Evolutionary conservation across 1,140 invertebrate species (phyloP), one percentile per base, ranked within the genome.

Genomic region (Temnothorax curvispinosus): DNA sequence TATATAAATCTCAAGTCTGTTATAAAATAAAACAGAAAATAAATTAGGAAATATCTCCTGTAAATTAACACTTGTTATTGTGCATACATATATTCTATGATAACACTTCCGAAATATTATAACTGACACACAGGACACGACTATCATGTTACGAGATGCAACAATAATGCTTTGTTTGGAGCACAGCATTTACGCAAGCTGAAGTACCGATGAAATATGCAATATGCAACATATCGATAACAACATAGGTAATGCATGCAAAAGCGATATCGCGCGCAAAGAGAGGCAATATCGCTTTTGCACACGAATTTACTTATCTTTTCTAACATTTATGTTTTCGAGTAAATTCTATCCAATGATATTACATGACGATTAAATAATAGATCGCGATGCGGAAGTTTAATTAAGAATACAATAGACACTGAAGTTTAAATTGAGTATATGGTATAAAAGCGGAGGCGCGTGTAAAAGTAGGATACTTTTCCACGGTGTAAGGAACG

Each of bases 401-500:
- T 85, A 85, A 85, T 85, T 85, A 78, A 65, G 82, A 78, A 44
- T 44, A 65, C 58, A 85, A 85, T 78, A n/a, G 47, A 9, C 58
- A 47, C 1, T 38, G 47, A 85, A 78, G 82, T 65, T 85, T 47
- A 65, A 85, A 77, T 44, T 5, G 18, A 35, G 47, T 52, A 18
- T 52, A 47, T 11, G 13, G 9, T 7, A n/a, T 32, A 82, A 60
- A 72, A 58, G 52, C n/a, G 15, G 7, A 47, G 21, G 3, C 15
- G n/a, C 38, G 35, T 60, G 62, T 47, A 84, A 75, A 84, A 62
- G 69, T 35, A 60, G 41, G 18, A 85, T 78, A 50, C 15, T 65
- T 65, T 65, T 78, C 56, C 58, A 15, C 47, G 18, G 27, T 35
- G 15, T 77, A 50, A 44, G 47, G 78, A 74, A 62, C 74, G 82